Conservation (phyloP, 2,797 vertebrate species). For the Parambassis ranga region DNA sequence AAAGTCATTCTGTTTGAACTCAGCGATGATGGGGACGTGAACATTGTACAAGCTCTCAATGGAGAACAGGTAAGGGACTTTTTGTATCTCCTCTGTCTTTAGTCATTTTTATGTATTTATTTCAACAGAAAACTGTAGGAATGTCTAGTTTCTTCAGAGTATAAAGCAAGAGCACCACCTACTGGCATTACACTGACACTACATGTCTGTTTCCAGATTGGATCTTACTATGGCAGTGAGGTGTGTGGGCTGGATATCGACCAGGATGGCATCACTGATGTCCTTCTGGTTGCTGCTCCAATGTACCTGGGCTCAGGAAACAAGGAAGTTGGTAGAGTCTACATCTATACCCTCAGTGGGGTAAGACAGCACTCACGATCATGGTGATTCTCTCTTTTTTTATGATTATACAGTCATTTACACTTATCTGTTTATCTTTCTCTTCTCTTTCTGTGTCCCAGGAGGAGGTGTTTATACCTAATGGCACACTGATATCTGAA, state of each 20-base stretch:
- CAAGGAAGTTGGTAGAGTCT: slow-evolving; percentile 90
- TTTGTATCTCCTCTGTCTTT: background rate
- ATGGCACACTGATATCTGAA: slow-evolving; percentile 84
- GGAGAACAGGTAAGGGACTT: slow-evolving; percentile 88
- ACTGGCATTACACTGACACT: slow-evolving; percentile 26
- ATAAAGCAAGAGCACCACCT: slow-evolving; percentile 46
- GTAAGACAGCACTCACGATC: slow-evolving; percentile 51
- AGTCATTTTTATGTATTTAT: background rate
- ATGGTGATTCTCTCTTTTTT: no score
- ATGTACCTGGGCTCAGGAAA: slow-evolving; percentile 91
- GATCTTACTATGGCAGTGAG: slow-evolving; percentile 95
- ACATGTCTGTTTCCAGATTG: slow-evolving; percentile 81
- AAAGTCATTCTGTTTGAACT: slow-evolving; percentile 94
- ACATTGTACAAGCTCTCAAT: slow-evolving; percentile 86
- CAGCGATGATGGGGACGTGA: slow-evolving; percentile 73
- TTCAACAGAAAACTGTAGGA: background rate
- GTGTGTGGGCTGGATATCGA: slow-evolving; percentile 89
- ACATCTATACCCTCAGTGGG: slow-evolving; percentile 85
- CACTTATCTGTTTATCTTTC: background rate
- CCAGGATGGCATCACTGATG: slow-evolving; percentile 88
- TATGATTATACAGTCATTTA: background rate
- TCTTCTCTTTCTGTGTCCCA: slow-evolving; percentile 3
- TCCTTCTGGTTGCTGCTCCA: slow-evolving; percentile 92
- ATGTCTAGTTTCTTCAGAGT: background rate
- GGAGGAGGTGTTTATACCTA: slow-evolving; percentile 81